Evolutionary conservation across 2,113 vertebrate species (phyloP).

Genomic region (Rhodinocichla rosea): DNA sequence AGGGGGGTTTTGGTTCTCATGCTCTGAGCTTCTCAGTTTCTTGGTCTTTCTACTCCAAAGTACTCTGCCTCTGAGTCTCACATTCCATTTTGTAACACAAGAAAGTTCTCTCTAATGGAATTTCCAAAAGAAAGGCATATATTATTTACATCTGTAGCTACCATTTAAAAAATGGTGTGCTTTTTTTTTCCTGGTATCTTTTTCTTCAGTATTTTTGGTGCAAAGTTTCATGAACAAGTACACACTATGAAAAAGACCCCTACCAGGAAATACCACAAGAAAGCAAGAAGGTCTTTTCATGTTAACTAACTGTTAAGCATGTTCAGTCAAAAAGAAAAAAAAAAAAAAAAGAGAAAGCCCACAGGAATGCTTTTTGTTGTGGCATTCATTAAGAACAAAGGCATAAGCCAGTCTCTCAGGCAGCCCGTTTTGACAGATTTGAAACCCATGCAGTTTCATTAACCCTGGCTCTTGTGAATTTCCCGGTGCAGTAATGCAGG

Average conservation of each 20-base stretch:
- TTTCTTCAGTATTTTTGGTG: neutral
- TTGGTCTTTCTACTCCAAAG: neutral
- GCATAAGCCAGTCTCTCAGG: slow-evolving; percentile 22
- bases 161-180: neutral
- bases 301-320: slow-evolving; percentile 44
- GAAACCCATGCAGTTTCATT: slow-evolving; percentile 44
- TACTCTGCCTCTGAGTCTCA: neutral
- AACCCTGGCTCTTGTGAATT: neutral
- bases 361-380: slow-evolving; percentile 62
- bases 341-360: neutral
- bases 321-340: neutral
- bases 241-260: slow-evolving; percentile 17
- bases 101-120: neutral
- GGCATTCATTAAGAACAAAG: slow-evolving; percentile 60
- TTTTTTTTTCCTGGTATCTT: neutral
- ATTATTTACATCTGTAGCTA: slow-evolving; percentile 45
- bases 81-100: slow-evolving; percentile 25
- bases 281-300: slow-evolving; percentile 46
- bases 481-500: slow-evolving; percentile 6
- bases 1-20: neutral
- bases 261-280: slow-evolving; percentile 56
- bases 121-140: slow-evolving; percentile 19
- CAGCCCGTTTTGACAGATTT: slow-evolving; percentile 49
- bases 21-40: neutral
- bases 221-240: slow-evolving; percentile 24